Evolutionary conservation across 2,113 vertebrate species (phyloP), one percentile per base, ranked within the genome.

Genomic region (Panurus biarmicus): DNA sequence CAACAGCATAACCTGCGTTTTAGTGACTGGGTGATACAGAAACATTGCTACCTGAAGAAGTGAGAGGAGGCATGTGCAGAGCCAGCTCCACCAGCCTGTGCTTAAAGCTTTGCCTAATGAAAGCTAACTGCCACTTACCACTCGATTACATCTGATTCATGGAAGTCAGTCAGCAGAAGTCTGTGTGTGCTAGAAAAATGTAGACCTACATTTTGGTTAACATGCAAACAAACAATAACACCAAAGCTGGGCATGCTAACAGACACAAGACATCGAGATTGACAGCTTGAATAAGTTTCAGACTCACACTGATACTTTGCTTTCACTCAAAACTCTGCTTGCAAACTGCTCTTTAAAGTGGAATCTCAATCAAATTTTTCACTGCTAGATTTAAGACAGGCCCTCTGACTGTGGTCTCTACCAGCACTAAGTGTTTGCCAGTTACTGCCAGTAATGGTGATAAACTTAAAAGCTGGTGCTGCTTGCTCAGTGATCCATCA

Each of bases 261-360:
- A 50, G 57, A 95, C 95, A 96, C 82, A 92, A 97, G 94, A 66
- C 94, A 91, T 91, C 1, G 64, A 84, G 94, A 85, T 42, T 96
- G 96, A 96, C 96, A 97, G 95, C 48, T 96, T 97, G 88, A 95
- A 83, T 97, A 97, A 96, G 95, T 95, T 96, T 97, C 94, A 97
- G 92, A 90, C 61, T 97, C 96, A 90, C 95, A 95, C 74, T 96
- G 95, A 91, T 97, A 89, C 85, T 76, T 92, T 58, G 84, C 91
- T 96, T 95, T 94, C 95, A 96, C 74, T 95, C 95, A 96, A 95
- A 95, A 87, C 56, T 70, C 75, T 86, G 56, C 44, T 88, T 94
- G 67, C 47, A 95, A 95, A 91, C 82, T 48, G 64, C 61, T 94
- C 56, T 94, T 91, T 71, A 57, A 91, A 94, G 47, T 38, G 40